Base-by-base conservation (phyloP, 1,140 invertebrate species). In the Mycetomoellerius zeteki region DNA sequence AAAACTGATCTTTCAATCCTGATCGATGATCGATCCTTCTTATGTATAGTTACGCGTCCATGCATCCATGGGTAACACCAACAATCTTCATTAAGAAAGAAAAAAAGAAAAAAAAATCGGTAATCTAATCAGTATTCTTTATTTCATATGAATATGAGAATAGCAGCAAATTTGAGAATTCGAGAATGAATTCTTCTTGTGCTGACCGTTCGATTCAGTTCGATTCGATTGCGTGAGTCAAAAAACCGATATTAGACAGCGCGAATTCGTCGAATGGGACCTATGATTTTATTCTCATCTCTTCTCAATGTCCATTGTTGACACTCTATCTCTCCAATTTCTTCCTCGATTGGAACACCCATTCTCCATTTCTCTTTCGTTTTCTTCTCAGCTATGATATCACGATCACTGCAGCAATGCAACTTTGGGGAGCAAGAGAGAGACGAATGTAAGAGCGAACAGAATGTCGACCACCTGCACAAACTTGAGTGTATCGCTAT, bases 301-400 rank as follows among this genome's bases (percentile, higher is more conserved):
- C 12, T 67, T 60, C 30, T 27, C n/a, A 8, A 37, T n/a, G 52
- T 14, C 5, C 14, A 14, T 75, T 30, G 33, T 8, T 86, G 72
- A 60, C 62, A 24, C 24, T 64, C 81, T 33, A 50, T 27, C n/a
- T 37, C 16, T 19, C 12, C 72, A 30, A 30, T n/a, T 24, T 6
- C 54, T 43, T 21, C 37, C 16, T 37, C 30, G 50, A 43, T 33
- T 76, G 71, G 56, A 71, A 64, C 54, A 82, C 54, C 50, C 72
- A 33, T 87, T 77, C 27, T 65, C 78, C 56, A 12, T 50, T 33
- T 30, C 56, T 78, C 33, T 37, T 8, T 37, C n/a, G n/a, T 37
- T 56, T 52, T 54, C 24, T 50, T 73, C 27, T 93, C 77, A 86
- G 73, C 58, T 95, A 95, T 95, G 93, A 94, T 93, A 93, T 85